A percentile compares a stretch with the other conserved stretches of the same genome.
These are phyloP conservation scores for Apteryx owenii DNA, from an alignment of 2,113 vertebrate species.

Conservation along the genomic window DNA sequence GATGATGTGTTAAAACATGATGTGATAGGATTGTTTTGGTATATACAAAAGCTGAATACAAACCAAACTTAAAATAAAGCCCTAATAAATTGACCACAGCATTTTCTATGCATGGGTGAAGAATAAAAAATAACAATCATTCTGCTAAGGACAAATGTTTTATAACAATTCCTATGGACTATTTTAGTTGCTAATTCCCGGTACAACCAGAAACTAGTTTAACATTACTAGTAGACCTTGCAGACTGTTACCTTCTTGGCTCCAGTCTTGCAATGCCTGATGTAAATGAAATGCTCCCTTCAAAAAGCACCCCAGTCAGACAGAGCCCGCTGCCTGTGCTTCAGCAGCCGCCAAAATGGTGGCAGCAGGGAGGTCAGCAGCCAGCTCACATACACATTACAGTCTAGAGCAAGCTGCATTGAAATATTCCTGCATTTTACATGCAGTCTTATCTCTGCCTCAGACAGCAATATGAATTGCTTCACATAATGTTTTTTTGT, in stretches of 20 bases:
- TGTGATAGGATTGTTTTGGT: neutral
- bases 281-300: neutral
- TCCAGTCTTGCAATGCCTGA: neutral
- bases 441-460: neutral
- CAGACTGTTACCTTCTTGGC: neutral
- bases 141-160: neutral
- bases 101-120: neutral
- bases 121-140: neutral
- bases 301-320: neutral
- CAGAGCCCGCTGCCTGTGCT: neutral
- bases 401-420: neutral
- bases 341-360: neutral
- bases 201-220: neutral
- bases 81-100: neutral
- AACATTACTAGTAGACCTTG: neutral
- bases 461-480: neutral
- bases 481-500: neutral
- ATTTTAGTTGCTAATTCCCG: neutral
- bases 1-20: neutral
- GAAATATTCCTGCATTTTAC: neutral
- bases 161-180: neutral
- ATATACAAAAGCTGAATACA: neutral
- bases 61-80: neutral
- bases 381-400: rapidly evolving
- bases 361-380: neutral